phyloP scores from a whole-genome alignment of 2,797 vertebrate species.

The Darevskia mixta region DNA sequence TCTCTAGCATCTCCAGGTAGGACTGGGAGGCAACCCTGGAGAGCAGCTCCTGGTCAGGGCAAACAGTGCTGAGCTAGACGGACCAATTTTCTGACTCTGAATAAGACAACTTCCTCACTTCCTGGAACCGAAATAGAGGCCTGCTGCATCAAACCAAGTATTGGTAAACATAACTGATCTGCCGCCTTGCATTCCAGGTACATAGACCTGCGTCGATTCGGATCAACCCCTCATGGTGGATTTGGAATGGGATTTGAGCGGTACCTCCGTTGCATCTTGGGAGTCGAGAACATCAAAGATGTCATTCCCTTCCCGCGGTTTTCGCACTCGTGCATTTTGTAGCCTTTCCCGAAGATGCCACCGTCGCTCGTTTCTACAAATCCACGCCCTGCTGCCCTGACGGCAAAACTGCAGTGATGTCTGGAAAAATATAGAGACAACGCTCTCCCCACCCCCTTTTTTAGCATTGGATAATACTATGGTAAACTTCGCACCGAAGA shows the following conservation, averaged over 20 bases:
- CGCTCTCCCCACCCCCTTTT: background rate
- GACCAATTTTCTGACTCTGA: too few species aligned
- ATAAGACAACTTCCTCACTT: too few species aligned
- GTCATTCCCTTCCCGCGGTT: constrained; percentile 95
- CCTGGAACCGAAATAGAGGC: too few species aligned
- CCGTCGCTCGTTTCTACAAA: background rate
- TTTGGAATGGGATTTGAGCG: constrained; percentile 98
- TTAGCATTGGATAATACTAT: constrained; percentile 1
- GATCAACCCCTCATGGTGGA: constrained; percentile 94
- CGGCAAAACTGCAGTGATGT: background rate
- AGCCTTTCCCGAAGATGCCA: background rate
- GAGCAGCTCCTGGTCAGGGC: background rate
- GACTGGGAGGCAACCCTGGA: too few species aligned
- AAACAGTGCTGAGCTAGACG: background rate
- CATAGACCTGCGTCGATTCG: constrained; percentile 92
- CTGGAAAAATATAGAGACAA: background rate
- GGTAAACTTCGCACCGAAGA: constrained; percentile 1
- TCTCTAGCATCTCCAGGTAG: too few species aligned
- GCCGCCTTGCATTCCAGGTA: constrained; percentile 86
- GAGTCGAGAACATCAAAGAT: constrained; percentile 96
- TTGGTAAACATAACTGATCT: background rate
- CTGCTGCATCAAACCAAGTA: background rate
- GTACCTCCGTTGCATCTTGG: constrained; percentile 92
- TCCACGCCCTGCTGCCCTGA: background rate
- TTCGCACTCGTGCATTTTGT: constrained; percentile 91